Percentiles rank a stretch among this genome's conserved stretches.
Evolutionary conservation across 2,113 vertebrate species (phyloP).

Genomic region (Dicaeum eximium): DNA sequence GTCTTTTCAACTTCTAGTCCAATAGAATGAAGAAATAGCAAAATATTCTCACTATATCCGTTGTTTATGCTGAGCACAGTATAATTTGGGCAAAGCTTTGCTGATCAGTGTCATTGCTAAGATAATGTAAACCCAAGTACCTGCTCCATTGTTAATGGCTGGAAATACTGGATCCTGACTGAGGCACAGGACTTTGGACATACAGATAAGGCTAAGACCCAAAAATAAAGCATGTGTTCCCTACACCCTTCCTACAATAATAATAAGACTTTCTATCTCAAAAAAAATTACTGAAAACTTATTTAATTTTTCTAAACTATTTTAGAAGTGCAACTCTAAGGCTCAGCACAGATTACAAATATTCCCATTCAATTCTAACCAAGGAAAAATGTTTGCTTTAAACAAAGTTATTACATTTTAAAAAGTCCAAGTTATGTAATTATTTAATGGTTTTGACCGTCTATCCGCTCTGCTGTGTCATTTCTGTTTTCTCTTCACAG

Average conservation of each 20-base stretch:
- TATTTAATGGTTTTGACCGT: background rate
- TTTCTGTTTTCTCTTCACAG: slow-evolving; percentile 2
- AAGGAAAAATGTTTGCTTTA: background rate
- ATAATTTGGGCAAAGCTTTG: background rate
- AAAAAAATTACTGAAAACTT: background rate
- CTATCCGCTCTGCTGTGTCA: background rate
- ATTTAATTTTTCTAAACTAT: background rate
- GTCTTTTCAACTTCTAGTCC: background rate
- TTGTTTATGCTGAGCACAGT: background rate
- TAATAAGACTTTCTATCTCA: background rate
- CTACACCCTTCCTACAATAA: background rate
- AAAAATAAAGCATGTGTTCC: background rate
- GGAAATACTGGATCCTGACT: background rate
- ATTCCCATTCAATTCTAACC: background rate
- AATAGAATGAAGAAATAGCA: background rate
- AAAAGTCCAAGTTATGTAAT: background rate
- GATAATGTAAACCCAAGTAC: background rate
- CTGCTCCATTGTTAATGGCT: background rate
- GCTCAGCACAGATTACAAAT: background rate
- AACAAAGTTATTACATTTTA: background rate
- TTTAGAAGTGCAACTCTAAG: background rate
- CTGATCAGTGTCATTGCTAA: background rate
- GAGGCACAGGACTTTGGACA: background rate
- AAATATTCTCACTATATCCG: background rate
- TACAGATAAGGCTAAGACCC: rapidly evolving